Conservation (phyloP, 2,888 invertebrate species). For the Sphinx pinastri region DNA sequence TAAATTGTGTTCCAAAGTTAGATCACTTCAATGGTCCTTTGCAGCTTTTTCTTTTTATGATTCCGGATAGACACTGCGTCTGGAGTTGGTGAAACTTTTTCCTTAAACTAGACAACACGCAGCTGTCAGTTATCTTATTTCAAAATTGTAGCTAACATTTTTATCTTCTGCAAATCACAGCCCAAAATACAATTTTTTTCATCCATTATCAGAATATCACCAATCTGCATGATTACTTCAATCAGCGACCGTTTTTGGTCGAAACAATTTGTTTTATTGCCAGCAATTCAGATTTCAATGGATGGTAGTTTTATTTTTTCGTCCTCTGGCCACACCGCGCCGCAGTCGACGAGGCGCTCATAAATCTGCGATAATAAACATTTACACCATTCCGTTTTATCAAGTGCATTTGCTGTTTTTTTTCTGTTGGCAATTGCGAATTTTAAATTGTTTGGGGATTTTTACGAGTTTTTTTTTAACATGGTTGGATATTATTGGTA, state of each 20-base stretch:
- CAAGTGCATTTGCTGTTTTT: neutral
- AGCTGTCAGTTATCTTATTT: no score
- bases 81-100: no score
- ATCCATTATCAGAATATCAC: neutral
- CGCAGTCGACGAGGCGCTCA: conserved; percentile 15
- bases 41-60: no score
- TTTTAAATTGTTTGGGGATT: conserved; percentile 8
- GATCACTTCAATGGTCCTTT: no score
- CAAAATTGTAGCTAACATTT: no score
- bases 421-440: neutral
- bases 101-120: no score
- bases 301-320: conserved; percentile 13
- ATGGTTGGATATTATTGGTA: no score
- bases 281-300: conserved; percentile 17
- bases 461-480: no score
- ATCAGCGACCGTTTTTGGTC: conserved; percentile 9
- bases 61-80: no score
- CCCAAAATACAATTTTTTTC: neutral
- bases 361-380: conserved; percentile 39
- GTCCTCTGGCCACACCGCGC: conserved; percentile 22
- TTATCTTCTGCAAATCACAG: no score
- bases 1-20: no score
- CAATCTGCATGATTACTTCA: neutral
- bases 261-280: conserved; percentile 15
- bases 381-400: conserved; percentile 37